Evolutionary conservation across 2,888 invertebrate species (phyloP).

Genomic region (Pollenia griseotomentosa): DNA sequence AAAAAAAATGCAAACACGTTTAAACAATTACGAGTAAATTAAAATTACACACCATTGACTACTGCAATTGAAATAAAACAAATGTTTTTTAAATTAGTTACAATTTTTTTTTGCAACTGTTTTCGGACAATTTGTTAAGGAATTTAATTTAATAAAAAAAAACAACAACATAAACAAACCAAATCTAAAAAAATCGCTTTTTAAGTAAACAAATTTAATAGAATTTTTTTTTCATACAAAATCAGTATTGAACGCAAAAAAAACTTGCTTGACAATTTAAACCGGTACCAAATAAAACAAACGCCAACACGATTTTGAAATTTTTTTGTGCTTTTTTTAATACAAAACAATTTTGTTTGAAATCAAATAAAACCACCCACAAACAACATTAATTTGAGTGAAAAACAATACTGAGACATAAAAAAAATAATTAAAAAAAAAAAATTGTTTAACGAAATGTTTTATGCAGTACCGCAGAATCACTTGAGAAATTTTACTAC

Average conservation of each 20-base stretch:
- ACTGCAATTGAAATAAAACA: slow-evolving; percentile 42
- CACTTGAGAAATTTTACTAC: slow-evolving; percentile 15
- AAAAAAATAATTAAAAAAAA: background rate
- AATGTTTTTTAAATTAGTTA: slow-evolving; percentile 58
- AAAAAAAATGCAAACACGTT: slow-evolving; percentile 58
- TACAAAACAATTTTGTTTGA: slow-evolving; percentile 32
- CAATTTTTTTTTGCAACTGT: slow-evolving; percentile 48
- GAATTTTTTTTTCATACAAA: slow-evolving; percentile 18
- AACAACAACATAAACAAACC: background rate
- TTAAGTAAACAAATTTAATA: slow-evolving; percentile 10
- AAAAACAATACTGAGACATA: slow-evolving; percentile 29
- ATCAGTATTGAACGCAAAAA: background rate
- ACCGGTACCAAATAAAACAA: slow-evolving; percentile 27
- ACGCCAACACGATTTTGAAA: slow-evolving; percentile 49
- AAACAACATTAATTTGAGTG: slow-evolving; percentile 38
- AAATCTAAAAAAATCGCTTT: background rate
- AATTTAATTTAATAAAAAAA: slow-evolving; percentile 31
- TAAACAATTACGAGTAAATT: slow-evolving; percentile 71
- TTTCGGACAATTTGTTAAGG: slow-evolving; percentile 38
- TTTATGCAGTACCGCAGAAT: background rate
- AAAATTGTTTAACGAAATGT: background rate
- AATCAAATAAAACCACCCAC: slow-evolving; percentile 63
- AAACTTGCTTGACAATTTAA: slow-evolving; percentile 43
- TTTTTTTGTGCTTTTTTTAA: slow-evolving; percentile 33
- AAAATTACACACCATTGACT: slow-evolving; percentile 61